Evolutionary conservation across 2,113 vertebrate genomes (phyloP), one percentile per base, ranked within the genome.

Genomic region (Phoenicopterus ruber): DNA sequence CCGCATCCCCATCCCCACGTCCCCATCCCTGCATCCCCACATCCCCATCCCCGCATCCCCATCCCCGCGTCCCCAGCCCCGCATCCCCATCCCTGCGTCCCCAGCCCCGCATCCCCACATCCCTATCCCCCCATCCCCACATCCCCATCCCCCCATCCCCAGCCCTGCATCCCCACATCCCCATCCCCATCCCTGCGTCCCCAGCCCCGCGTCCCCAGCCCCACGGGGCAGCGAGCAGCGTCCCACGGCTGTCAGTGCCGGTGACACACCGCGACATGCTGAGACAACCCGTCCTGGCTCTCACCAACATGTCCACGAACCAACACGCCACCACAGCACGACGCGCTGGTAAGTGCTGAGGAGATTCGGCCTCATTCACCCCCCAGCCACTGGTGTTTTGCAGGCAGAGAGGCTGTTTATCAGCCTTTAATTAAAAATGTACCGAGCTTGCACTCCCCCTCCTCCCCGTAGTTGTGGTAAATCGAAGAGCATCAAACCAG

Each of bases 181-280:
- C 15, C 67, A 61, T 44, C 38, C 16, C 17, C 29, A 18, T 36
- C 54, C 28, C 8, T 42, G 1, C 46, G 36, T 46, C 50, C 29
- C 21, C 6, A 3, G 42, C 24, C 59, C 32, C 13, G 2, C 44
- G 11, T 22, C 73, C 21, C 18, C 29, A 11, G 18, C 18, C 36
- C 19, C 6, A 0, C 2, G 2, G 57, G 57, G 18, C 67, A 40
- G 10, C 3, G 4, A 46, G n/a, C 65, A 32, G 17, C 11, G 8
- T 59, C 85, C 28, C 70, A 21, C 2, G 3, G 63, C 67, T 63
- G 22, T 31, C 31, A 22, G 3, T 1, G 1, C 25, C 2, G 9
- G 4, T 9, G 57, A 17, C 40, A 36, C 63, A 5, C 20, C 26
- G 3, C 0, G 1, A 31, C 2, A 18, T 44, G 5, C 29, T 0